A percentile compares a stretch with the other conserved stretches of the same genome.
These are phyloP conservation scores for Catagonus wagneri DNA, from an alignment of 2,113 vertebrate species.

Conservation along the genomic window DNA sequence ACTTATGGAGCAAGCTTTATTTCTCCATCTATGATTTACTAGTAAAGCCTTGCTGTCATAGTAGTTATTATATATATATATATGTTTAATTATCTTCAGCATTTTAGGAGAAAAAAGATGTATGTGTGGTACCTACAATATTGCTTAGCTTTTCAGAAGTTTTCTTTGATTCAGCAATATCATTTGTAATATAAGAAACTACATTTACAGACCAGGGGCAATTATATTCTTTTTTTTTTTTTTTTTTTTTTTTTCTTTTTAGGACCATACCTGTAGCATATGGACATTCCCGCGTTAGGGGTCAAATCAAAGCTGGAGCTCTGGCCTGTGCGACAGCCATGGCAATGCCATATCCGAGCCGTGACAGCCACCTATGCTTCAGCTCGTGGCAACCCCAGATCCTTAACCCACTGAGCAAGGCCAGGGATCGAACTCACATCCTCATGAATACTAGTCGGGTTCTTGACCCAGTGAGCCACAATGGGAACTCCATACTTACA, in stretches of 20 bases:
- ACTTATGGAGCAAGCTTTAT: background rate
- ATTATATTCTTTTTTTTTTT: background rate
- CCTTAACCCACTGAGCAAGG: too few species aligned
- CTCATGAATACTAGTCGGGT: too few species aligned
- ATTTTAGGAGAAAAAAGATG: background rate
- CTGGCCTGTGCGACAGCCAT: too few species aligned
- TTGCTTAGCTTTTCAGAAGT: background rate
- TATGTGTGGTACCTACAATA: background rate
- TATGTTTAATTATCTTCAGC: background rate
- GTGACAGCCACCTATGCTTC: too few species aligned
- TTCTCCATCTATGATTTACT: background rate
- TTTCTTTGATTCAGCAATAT: background rate
- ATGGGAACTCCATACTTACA: background rate
- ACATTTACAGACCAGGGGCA: background rate
- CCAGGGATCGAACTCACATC: too few species aligned
- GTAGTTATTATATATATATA: background rate
- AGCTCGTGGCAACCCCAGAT: too few species aligned
- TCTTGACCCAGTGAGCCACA: too few species aligned
- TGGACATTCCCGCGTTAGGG: too few species aligned
- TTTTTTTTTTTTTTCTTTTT: too few species aligned
- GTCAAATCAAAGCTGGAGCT: too few species aligned
- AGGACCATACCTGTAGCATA: too few species aligned
- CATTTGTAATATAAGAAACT: slow-evolving; percentile 1
- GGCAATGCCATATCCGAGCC: too few species aligned
- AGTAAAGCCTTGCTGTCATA: background rate